Base-by-base conservation (phyloP, 2,113 vertebrate genomes). In the Rhineura floridana region DNA sequence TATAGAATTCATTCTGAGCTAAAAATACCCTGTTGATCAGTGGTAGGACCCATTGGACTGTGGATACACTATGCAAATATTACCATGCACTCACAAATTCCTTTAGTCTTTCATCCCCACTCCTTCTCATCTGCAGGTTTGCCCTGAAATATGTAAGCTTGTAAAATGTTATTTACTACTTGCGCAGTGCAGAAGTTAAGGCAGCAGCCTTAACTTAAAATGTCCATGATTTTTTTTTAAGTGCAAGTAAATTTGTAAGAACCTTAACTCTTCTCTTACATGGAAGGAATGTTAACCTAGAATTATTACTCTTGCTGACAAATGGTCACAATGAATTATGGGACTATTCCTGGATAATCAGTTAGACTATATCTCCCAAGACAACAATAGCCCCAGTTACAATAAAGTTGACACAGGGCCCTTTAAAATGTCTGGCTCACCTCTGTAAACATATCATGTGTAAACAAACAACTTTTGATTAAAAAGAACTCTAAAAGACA, bases 401-500 rank as follows among this genome's bases (percentile, higher is more conserved):
- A 21, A 83, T 39, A 65, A 82, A 42, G 15, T 4, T 65, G 62
- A 48, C 11, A 42, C 19, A 12, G 21, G 13, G 23, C 7, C 21
- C 15, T 30, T 78, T 69, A 48, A 83, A 65, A 65, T 63, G 36
- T 21, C 30, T 63, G 9, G 25, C 0, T 48, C 33, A 81, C 6
- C 48, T 69, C 33, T 81, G 75, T 44, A 0, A 36, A 70, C 39
- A 19, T 75, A 72, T 50, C 62, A 4, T 81, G 44, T 50, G 39
- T 21, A 85, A 80, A 36, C 2, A 10, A 1, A 1, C 6, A 48
- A 2, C 13, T 84, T 7, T 42, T 86, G 30, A 63, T 89, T 75
- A 88, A 93, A 88, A 92, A 92, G 72, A 91, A 86, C 23, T 80
- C 59, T 48, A 59, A 84, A 80, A 62, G 55, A 36, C 33, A 83